A percentile compares a stretch with the other conserved stretches of the same genome.
Evolutionary conservation across 1,140 invertebrate species (phyloP).

Genomic region (Sarcophaga bullata): DNA sequence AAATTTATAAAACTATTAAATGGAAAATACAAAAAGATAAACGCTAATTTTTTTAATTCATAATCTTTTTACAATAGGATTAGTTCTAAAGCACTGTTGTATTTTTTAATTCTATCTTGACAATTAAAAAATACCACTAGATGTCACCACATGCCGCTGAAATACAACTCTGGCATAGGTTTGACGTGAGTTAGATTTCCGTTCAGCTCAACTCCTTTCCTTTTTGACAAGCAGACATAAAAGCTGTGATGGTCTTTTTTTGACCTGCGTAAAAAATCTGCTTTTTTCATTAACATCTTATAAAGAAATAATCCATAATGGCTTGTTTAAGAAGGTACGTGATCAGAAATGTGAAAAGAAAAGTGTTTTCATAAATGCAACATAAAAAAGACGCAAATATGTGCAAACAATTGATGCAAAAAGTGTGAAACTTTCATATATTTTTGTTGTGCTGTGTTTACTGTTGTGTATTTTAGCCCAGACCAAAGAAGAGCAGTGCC

Average conservation of each 20-base stretch:
- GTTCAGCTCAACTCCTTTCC: constrained; percentile 60
- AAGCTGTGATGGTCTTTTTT: constrained; percentile 63
- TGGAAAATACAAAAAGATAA: no score
- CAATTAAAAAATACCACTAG: neutral
- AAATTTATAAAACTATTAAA: no score
- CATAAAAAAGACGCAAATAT: neutral
- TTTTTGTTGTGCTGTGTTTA: neutral
- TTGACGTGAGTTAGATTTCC: constrained; percentile 55
- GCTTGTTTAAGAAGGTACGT: constrained; percentile 66
- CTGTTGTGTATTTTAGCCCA: constrained; percentile 68
- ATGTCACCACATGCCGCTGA: neutral
- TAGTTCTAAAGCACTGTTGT: neutral
- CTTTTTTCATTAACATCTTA: constrained; percentile 57
- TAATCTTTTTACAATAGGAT: no score
- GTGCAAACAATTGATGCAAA: neutral
- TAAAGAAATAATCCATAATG: constrained; percentile 60
- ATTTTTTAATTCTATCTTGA: neutral
- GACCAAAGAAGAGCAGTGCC: constrained; percentile 82
- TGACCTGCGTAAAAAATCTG: constrained; percentile 57
- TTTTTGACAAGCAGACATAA: constrained; percentile 63
- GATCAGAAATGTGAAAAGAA: neutral
- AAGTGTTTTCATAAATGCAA: constrained; percentile 5
- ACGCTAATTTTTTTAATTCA: no score
- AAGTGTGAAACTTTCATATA: neutral
- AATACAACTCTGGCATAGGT: constrained; percentile 46